Evolutionary conservation across 2,888 invertebrate species (phyloP), one percentile per base, ranked within the genome.

Genomic region (Netelia inedita): DNA sequence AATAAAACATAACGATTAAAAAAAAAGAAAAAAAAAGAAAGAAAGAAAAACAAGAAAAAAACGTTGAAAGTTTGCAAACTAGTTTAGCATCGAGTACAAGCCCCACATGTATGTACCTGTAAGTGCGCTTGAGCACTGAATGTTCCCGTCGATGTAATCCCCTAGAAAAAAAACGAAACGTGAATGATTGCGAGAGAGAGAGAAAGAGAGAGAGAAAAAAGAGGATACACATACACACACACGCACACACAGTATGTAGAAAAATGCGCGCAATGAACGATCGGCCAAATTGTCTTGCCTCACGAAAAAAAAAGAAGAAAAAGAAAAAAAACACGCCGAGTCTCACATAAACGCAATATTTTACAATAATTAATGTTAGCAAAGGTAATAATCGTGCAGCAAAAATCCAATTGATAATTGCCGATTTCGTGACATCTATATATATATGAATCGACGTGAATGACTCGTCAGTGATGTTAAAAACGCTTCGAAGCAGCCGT

Each of bases 101-200:
- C 71, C 71, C 65, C 71, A 74, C 69, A 82, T 74, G 28, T 74
- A 79, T 84, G 87, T 87, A 87, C 87, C 87, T 87, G 87, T 73
- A 69, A 84, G 86, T 86, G 86, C 83, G 79, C 78, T 80, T 72
- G 82, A 82, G 83, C 86, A 82, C 86, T 85, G 43, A 78, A 73
- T 69, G 61, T 81, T 78, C 59, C 78, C 80, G 71, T 78, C 82
- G 80, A 69, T 85, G 66, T 75, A 79, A 74, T 74, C 69, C 68
- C 61, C 35, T 16, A 76, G 14, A 80, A 72, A 53, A 50, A 53
- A 53, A 8, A 69, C 41, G 28, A 41, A 53, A 1, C 16, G 21
- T 8, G 41, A 76, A 68, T 76, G 66, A 68, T 43, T 21, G 35
- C 43, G 61, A 71, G n/a, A 41, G 21, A 35, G 11, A 76, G 10